phyloP scores from a whole-genome alignment of 53 echinoderm and acorn worm genomes.

The Zoroaster sp. region DNA sequence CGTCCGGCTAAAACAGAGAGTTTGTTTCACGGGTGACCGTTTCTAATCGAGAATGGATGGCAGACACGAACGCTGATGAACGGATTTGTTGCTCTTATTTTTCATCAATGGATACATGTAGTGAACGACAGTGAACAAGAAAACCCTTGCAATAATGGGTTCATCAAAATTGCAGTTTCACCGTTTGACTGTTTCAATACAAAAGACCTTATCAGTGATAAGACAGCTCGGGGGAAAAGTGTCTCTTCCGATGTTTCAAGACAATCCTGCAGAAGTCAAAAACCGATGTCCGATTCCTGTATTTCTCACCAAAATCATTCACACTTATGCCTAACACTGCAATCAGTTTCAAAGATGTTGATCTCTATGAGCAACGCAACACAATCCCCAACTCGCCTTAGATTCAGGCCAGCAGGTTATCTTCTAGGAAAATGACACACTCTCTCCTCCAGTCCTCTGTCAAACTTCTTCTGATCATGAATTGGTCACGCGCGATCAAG shows the following conservation, averaged over 20 bases:
- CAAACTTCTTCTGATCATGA: neutral
- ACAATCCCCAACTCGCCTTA: too few relatives aligned
- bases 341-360: neutral
- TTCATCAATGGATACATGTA: neutral
- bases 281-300: neutral
- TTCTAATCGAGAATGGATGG: neutral
- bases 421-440: neutral
- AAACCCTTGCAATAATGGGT: too few relatives aligned
- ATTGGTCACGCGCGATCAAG: neutral
- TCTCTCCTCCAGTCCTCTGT: neutral
- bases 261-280: neutral
- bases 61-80: neutral
- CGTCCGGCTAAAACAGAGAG: neutral
- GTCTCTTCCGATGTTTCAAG: neutral
- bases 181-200: too few relatives aligned
- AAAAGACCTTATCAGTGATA: neutral
- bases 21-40: neutral
- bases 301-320: neutral
- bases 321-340: neutral
- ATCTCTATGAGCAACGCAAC: too few relatives aligned
- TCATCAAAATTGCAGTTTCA: too few relatives aligned
- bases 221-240: neutral
- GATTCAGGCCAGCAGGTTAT: too few relatives aligned
- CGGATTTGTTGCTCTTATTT: neutral
- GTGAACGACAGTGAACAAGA: neutral